Base-by-base conservation (phyloP, 2,888 invertebrate species). In the Cephalotes varians region DNA sequence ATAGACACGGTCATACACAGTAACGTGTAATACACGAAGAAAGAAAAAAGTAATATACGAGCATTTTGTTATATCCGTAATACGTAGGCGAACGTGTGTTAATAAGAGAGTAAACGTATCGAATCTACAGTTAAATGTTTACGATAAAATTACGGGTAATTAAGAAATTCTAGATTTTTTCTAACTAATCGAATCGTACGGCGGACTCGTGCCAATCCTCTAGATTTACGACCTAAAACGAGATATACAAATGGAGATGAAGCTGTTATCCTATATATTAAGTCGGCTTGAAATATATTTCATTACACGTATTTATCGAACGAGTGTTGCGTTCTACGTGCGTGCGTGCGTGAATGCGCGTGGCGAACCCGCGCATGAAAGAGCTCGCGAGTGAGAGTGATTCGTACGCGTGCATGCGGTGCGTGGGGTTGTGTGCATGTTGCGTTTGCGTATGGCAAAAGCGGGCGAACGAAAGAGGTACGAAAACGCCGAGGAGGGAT, bases 111-210 rank as follows among this genome's bases (percentile, higher is more conserved):
- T 85, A 87, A 88, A 89, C 89, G 90, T 92, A 91, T 91, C 91
- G 92, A 92, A 92, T 93, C 92, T 92, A 92, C 91, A 93, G 92
- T 92, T 93, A 92, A 93, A 94, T 93, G 92, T 93, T 94, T 93
- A 94, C 92, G 92, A 94, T 94, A 93, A 94, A 93, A 94, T 93
- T 94, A 94, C 94, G 94, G 94, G 94, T 94, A 94, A 94, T 93
- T 93, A 93, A 93, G 92, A 93, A 92, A 93, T 93, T 94, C 91
- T 93, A 94, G 93, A 94, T 92, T 94, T 94, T 94, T 94, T 94
- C 94, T 94, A 94, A 93, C 92, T 93, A 93, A 93, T 90, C 92
- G 92, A 90, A 92, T 91, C 90, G 90, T 92, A 89, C 87, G 90
- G 91, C 90, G 89, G 90, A 92, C 90, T 93, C 90, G 91, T 91